Evolutionary conservation across 2,888 invertebrate genomes (phyloP).

Genomic region (Patella pellucida): DNA sequence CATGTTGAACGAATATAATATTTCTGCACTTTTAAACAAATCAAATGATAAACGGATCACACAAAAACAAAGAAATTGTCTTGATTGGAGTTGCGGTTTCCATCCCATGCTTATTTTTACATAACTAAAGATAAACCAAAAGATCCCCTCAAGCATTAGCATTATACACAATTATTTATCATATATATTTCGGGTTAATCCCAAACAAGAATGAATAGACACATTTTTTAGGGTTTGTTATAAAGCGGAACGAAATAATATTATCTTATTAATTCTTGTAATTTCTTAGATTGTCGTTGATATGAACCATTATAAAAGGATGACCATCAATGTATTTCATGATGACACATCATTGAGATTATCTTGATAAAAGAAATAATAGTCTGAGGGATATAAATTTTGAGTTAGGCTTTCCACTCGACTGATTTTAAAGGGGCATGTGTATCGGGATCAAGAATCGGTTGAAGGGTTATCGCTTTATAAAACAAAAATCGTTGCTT

Average conservation of each 20-base stretch:
- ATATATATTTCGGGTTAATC: too few species aligned
- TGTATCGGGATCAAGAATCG: neutral
- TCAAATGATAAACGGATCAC: too few species aligned
- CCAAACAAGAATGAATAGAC: too few species aligned
- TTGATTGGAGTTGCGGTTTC: too few species aligned
- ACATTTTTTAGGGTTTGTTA: neutral
- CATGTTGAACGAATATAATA: too few species aligned
- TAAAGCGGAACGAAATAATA: neutral
- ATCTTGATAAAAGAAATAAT: constrained; percentile 1
- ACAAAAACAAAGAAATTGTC: too few species aligned
- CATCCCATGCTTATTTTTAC: too few species aligned
- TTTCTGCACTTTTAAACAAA: too few species aligned
- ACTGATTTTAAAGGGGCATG: neutral
- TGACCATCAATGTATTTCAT: neutral
- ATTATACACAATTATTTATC: too few species aligned
- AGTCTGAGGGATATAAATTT: neutral
- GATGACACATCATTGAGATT: constrained; percentile 5
- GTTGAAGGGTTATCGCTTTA: neutral
- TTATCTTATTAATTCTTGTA: constrained; percentile 3
- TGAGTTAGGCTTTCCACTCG: constrained; percentile 3
- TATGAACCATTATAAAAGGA: neutral
- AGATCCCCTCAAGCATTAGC: too few species aligned
- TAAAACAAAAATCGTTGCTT: too few species aligned
- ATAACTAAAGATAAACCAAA: too few species aligned
- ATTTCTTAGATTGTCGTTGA: constrained; percentile 7